Conservation (phyloP, 2,797 vertebrate genomes). For the Novumbra hubbsi region DNA sequence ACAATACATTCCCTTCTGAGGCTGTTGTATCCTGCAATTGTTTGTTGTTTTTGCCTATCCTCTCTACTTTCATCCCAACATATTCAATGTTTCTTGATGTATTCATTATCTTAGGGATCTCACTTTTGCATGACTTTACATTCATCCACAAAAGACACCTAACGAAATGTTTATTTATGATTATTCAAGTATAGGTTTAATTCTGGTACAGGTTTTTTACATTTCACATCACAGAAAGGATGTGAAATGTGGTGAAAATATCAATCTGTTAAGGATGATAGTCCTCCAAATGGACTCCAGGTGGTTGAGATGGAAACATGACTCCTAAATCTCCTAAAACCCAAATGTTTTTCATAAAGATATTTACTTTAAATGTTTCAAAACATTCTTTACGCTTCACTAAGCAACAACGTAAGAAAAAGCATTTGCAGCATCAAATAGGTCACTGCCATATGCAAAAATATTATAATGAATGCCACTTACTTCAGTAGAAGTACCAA, state of each 20-base stretch:
- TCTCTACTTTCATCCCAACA: background rate
- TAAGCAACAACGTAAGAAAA: background rate
- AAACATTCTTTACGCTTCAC: background rate
- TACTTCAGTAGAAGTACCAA: background rate
- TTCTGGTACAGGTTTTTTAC: background rate
- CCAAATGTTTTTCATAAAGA: background rate
- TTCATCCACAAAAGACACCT: background rate
- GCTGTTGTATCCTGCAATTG: background rate
- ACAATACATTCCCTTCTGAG: too few species aligned
- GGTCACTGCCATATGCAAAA: background rate
- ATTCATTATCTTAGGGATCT: background rate
- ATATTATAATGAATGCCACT: background rate
- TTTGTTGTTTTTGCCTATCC: background rate
- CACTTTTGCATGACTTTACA: background rate
- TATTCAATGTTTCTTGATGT: background rate
- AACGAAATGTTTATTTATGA: background rate
- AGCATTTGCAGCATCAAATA: background rate
- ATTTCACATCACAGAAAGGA: background rate
- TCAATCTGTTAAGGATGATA: constrained; percentile 16
- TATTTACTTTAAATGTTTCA: background rate
- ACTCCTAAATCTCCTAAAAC: constrained; percentile 18
- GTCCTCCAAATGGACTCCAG: constrained; percentile 37
- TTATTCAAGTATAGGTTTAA: background rate
- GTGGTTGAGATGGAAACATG: constrained; percentile 51
- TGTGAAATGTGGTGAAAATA: too few species aligned